Conservation (phyloP, 1,140 invertebrate genomes). For the Tetramorium simillimum region DNA sequence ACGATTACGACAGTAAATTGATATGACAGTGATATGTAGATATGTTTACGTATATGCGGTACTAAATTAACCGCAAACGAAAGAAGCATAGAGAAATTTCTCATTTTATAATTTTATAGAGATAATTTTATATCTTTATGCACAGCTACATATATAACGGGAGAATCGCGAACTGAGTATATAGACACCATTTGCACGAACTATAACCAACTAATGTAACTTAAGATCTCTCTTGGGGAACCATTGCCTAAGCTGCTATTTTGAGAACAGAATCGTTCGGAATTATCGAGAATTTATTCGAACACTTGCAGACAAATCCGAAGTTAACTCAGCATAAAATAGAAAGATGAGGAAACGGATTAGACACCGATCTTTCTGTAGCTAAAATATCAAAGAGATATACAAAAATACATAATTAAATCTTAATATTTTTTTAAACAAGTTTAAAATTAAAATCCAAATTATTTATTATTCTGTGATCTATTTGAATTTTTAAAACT, state of each 20-base stretch:
- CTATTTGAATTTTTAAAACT: not conserved
- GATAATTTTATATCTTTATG: too few relatives aligned
- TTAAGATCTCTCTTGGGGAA: slow-evolving; percentile 50
- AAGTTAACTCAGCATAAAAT: slow-evolving; percentile 22
- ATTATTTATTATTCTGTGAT: not conserved
- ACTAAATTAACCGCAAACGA: not conserved
- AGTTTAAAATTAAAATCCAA: not conserved
- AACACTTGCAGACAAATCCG: slow-evolving; percentile 26
- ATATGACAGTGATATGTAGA: not conserved
- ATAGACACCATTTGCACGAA: slow-evolving; percentile 24
- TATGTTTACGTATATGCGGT: not conserved
- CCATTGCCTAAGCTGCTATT: slow-evolving; percentile 42
- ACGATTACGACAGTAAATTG: not conserved
- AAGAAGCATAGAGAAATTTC: not conserved
- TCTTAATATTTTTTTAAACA: not conserved
- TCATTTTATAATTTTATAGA: slow-evolving; percentile 1
- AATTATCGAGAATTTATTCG: slow-evolving; percentile 55
- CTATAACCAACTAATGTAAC: slow-evolving; percentile 51
- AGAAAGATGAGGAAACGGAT: not conserved
- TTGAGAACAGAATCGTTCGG: slow-evolving; percentile 33
- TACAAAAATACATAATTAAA: not conserved
- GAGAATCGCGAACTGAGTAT: slow-evolving; percentile 12
- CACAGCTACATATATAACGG: not conserved
- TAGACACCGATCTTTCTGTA: not conserved
- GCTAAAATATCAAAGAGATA: not conserved